Conservation (phyloP, 2,797 vertebrate genomes). For the Avahi laniger region DNA sequence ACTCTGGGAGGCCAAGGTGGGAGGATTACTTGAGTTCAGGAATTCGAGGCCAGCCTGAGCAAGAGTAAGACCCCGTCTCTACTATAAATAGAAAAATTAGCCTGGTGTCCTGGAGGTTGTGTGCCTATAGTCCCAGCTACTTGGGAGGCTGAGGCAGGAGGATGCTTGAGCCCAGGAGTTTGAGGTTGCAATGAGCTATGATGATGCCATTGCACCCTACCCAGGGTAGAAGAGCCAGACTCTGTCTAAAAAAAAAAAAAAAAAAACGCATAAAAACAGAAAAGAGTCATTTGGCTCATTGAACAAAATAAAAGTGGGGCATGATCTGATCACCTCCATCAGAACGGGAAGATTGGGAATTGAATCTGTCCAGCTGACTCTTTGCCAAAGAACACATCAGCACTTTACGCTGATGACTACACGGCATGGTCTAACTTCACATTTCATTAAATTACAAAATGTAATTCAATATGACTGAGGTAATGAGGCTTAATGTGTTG, state of each 20-base stretch:
- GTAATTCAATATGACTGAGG: conserved; percentile 61
- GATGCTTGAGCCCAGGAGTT: no score
- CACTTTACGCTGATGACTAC: neutral
- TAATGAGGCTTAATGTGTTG: conserved; percentile 61
- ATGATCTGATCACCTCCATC: neutral
- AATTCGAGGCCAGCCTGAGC: no score
- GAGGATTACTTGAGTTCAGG: no score
- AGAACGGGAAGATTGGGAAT: neutral
- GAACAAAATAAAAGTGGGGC: neutral
- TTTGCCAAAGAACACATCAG: conserved; percentile 24
- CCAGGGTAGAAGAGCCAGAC: no score
- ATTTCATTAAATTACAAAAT: conserved; percentile 61
- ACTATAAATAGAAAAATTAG: no score
- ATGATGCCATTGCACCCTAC: no score
- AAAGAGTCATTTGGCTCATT: neutral
- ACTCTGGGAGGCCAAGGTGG: no score
- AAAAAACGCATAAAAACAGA: neutral
- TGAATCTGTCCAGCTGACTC: neutral
- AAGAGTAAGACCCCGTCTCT: no score
- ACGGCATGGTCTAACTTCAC: neutral
- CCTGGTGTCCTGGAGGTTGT: no score
- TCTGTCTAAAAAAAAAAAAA: neutral
- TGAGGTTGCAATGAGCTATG: no score
- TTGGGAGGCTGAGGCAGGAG: no score
- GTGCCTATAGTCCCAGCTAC: no score